Evolutionary conservation across 2,113 vertebrate genomes (phyloP).

Genomic region (Bucco capensis): DNA sequence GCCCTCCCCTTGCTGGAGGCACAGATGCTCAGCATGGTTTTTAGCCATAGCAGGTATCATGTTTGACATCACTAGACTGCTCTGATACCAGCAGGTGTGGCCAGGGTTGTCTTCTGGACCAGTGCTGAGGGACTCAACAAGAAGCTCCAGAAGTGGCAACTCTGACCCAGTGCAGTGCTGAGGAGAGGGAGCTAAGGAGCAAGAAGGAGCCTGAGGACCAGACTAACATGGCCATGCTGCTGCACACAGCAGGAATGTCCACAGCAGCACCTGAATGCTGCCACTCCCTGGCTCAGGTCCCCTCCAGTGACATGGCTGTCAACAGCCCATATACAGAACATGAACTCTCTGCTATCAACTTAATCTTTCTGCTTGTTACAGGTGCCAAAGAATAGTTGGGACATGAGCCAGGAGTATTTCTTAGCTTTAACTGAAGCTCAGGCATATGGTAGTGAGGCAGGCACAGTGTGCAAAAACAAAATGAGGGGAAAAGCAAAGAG

Average conservation of each 20-base stretch:
- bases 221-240: rapidly evolving
- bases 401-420: slow-evolving; percentile 11
- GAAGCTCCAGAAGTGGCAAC: neutral
- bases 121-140: neutral
- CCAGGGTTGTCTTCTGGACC: neutral
- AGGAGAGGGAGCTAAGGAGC: neutral
- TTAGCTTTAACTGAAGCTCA: slow-evolving; percentile 14
- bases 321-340: neutral
- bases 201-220: neutral
- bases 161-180: neutral
- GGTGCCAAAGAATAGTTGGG: slow-evolving; percentile 30
- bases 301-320: neutral
- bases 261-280: neutral
- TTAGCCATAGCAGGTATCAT: neutral
- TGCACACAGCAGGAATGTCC: neutral
- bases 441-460: neutral
- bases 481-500: neutral
- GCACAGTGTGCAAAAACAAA: rapidly evolving
- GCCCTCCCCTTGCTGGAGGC: neutral
- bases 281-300: neutral
- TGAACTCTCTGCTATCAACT: neutral
- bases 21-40: neutral
- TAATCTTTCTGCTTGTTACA: neutral
- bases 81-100: neutral
- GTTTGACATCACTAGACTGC: neutral